Evolutionary conservation across 2,888 invertebrate species (phyloP), one percentile per base, ranked within the genome.

Genomic region (Tenodera sinensis): DNA sequence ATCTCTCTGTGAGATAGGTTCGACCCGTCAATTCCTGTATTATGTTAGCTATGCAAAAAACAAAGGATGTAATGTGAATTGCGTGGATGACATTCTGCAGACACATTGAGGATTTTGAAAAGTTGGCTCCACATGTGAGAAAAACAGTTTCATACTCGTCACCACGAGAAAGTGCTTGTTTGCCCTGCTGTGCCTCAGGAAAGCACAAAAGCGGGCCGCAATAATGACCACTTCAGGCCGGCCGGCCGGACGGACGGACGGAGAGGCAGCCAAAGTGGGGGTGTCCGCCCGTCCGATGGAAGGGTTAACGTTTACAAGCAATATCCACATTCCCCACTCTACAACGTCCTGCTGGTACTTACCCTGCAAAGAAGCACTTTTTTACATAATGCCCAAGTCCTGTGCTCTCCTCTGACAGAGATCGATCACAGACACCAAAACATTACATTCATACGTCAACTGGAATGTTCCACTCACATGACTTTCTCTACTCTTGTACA

Each of bases 201-300:
- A 54, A 54, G 20, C 54, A 71, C 54, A 71, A 71, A 71, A 71
- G 54, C 54, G 54, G 6, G 20, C 54, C 54, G 54, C 54, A 71
- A 86, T 86, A 86, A 86, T 86, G 86, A 86, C 81, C 86, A 86
- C 86, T 86, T 81, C 71, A 86, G 28, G 30, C 54, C 12, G 42
- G 1, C 42, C 0, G 42, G 0, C 42, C 0, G n/a, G 85, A 71
- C 54, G 54, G 15, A 15, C 14, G 7, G 54, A 0, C 1, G n/a
- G 85, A 71, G 84, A 25, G 15, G 25, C 14, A 84, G 20, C 20
- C 28, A 28, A 84, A 84, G 84, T 84, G 84, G 84, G 9, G 47
- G 47, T 47, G 47, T 47, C 47, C 47, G 47, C 47, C 8, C 6
- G 47, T 3, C 12, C 47, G 14, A 54, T 14, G 54, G 54, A 71